A percentile compares a stretch with the other conserved stretches of the same genome.
Conservation (phyloP, 2,113 vertebrate species). For the Amphiprion percula region DNA sequence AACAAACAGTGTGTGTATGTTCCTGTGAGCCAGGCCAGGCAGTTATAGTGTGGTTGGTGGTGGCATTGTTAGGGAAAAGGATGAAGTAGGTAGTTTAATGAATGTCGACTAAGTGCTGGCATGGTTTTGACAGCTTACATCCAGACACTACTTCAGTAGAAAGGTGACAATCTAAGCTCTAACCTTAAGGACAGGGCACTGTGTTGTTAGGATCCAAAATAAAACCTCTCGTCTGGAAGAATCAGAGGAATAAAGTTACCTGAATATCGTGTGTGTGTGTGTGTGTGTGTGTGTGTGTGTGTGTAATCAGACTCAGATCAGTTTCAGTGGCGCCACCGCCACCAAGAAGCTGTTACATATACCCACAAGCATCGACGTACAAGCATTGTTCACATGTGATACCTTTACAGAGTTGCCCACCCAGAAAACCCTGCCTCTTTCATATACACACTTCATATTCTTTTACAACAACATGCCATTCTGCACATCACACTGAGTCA, state of each 20-base stretch:
- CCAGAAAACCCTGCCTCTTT: conserved; percentile 31
- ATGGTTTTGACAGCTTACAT: conserved; percentile 49
- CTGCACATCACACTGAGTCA: conserved; percentile 56
- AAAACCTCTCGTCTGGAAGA: conserved; percentile 67
- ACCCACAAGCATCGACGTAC: conserved; percentile 38
- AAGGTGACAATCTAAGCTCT: conserved; percentile 57
- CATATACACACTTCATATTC: conserved; percentile 57
- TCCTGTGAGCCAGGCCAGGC: neutral
- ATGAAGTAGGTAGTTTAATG: conserved; percentile 15
- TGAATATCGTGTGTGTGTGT: conserved; percentile 36
- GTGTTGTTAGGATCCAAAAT: conserved; percentile 57
- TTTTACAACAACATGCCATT: conserved; percentile 66
- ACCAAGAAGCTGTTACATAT: conserved; percentile 57
- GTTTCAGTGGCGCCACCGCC: conserved; percentile 64
- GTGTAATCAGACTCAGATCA: conserved; percentile 56
- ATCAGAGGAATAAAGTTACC: conserved; percentile 67
- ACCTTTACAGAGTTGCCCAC: conserved; percentile 50
- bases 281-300: conserved; percentile 16
- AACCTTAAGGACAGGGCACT: conserved; percentile 59
- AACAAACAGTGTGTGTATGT: conserved; percentile 22
- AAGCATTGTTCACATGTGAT: conserved; percentile 57
- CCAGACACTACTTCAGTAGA: conserved; percentile 46
- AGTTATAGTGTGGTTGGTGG: conserved; percentile 29
- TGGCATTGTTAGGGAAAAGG: neutral
- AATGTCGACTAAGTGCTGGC: conserved; percentile 19